Percentiles rank a stretch among this genome's conserved stretches.
Conservation (phyloP, 2,888 invertebrate genomes). For the Acanthosoma haemorrhoidale region DNA sequence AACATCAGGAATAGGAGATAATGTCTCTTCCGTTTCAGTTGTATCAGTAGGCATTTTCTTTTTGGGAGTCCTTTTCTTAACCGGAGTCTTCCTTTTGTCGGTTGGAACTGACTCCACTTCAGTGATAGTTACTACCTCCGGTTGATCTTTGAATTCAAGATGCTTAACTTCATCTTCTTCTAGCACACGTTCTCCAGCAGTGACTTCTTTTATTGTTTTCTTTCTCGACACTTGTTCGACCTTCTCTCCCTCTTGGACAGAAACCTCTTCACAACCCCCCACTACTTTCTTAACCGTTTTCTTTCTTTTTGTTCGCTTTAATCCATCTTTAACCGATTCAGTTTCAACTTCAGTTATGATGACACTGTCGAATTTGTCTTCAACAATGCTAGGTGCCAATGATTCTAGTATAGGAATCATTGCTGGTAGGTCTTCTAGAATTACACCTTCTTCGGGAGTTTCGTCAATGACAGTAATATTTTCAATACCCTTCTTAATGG, state of each 20-base stretch:
- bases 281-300: slow-evolving; percentile 37
- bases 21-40: slow-evolving; percentile 9
- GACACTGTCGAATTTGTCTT: slow-evolving; percentile 48
- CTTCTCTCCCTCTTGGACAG: slow-evolving; percentile 39
- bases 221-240: slow-evolving; percentile 41
- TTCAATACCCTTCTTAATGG: slow-evolving; percentile 41
- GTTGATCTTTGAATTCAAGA: not conserved
- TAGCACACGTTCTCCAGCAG: too few relatives aligned
- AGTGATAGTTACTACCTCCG: slow-evolving; percentile 12
- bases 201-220: slow-evolving; percentile 39
- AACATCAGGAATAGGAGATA: slow-evolving; percentile 27
- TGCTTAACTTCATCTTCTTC: too few relatives aligned
- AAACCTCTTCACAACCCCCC: slow-evolving; percentile 39
- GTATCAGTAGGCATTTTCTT: slow-evolving; percentile 2
- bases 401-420: slow-evolving; percentile 44
- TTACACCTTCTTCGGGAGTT: slow-evolving; percentile 44
- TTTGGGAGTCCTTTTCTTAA: slow-evolving; percentile 41
- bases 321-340: slow-evolving; percentile 34
- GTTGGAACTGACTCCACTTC: slow-evolving; percentile 1
- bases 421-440: slow-evolving; percentile 32
- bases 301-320: slow-evolving; percentile 34
- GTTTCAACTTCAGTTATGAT: slow-evolving; percentile 45
- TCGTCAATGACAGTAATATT: slow-evolving; percentile 30
- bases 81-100: too few relatives aligned
- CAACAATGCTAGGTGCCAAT: slow-evolving; percentile 41